These are phyloP conservation scores for Canis aureus DNA, from an alignment of 2,113 vertebrate species.

Conservation along the genomic window DNA sequence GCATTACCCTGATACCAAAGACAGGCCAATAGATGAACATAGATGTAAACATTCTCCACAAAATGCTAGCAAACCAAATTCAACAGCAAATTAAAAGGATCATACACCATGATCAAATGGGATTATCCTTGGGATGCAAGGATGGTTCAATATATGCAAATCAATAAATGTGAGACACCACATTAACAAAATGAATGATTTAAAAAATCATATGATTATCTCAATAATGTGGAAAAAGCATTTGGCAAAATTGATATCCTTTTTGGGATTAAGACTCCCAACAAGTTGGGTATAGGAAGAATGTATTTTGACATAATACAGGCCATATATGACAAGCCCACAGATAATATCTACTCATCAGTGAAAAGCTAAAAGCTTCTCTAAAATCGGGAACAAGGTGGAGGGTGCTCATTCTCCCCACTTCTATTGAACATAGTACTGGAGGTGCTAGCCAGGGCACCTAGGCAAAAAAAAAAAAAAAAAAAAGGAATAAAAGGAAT, in stretches of 20 bases:
- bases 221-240: neutral
- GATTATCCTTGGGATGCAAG: constrained; percentile 10
- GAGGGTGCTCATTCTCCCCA: neutral
- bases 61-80: neutral
- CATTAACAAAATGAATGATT: neutral
- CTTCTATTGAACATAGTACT: neutral
- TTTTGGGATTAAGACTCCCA: neutral
- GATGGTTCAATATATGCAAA: neutral
- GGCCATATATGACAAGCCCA: neutral
- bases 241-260: neutral
- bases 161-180: neutral
- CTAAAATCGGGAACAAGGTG: neutral
- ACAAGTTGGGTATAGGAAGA: neutral
- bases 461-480: neutral
- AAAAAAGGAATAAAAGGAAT: neutral
- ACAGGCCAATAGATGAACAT: neutral
- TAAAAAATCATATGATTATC: neutral
- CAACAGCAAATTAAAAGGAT: neutral
- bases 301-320: neutral
- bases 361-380: neutral
- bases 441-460: neutral
- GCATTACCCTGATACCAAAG: neutral
- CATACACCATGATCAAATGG: neutral
- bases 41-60: neutral
- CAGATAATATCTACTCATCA: neutral